Evolutionary conservation across 1,140 invertebrate genomes (phyloP).

Genomic region (Sminthurides bifidus): DNA sequence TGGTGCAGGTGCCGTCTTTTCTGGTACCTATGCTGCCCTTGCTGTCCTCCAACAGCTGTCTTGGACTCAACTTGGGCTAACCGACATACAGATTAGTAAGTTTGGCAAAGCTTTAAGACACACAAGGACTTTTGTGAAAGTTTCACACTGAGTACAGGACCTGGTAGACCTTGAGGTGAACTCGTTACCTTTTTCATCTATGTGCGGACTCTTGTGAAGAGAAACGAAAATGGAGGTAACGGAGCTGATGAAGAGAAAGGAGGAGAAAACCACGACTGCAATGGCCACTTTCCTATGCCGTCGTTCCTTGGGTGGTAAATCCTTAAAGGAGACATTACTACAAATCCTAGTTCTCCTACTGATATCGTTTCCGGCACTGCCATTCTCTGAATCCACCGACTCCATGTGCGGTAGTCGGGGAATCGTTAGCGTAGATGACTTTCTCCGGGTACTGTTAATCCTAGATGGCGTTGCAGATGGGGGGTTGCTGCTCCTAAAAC

Average conservation of each 20-base stretch:
- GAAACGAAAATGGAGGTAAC: slow-evolving; percentile 24
- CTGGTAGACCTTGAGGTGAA: neutral
- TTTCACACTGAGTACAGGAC: neutral
- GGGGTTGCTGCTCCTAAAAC: too few relatives aligned
- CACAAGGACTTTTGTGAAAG: neutral
- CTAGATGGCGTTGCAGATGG: too few relatives aligned
- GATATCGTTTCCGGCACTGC: too few relatives aligned
- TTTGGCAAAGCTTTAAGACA: neutral
- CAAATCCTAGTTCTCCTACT: slow-evolving; percentile 19
- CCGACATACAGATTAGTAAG: too few relatives aligned
- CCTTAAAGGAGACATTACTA: slow-evolving; percentile 21
- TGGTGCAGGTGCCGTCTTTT: neutral
- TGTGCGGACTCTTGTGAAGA: slow-evolving; percentile 10
- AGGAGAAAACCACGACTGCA: slow-evolving; percentile 20
- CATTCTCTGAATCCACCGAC: too few relatives aligned
- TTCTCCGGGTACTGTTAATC: too few relatives aligned
- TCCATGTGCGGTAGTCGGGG: neutral
- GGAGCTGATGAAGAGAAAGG: slow-evolving; percentile 21
- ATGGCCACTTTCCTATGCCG: slow-evolving; percentile 27
- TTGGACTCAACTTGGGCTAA: too few relatives aligned
- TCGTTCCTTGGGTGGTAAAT: slow-evolving; percentile 23
- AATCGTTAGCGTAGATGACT: too few relatives aligned
- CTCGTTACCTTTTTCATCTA: slow-evolving; percentile 6
- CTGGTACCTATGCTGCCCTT: neutral
- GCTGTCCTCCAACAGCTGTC: too few relatives aligned